Conservation (phyloP, 2,888 invertebrate genomes). For the Netelia melanura region DNA sequence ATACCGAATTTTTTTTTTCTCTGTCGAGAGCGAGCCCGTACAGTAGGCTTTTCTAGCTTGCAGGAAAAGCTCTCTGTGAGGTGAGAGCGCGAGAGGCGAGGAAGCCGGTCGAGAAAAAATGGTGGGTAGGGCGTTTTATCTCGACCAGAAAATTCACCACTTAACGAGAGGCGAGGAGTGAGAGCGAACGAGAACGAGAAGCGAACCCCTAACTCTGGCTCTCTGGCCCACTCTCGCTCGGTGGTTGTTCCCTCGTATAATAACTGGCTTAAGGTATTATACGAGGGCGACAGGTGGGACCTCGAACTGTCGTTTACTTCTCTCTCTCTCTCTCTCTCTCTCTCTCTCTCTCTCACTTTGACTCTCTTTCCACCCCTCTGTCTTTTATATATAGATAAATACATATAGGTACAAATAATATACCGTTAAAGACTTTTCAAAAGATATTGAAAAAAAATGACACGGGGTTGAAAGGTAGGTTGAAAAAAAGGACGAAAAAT, state of each 20-base stretch:
- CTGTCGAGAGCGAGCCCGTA: background rate
- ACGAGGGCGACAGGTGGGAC: constrained; percentile 75
- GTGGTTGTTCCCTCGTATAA: constrained; percentile 65
- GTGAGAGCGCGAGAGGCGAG: background rate
- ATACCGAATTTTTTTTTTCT: constrained; percentile 12
- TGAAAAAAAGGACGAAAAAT: too few species aligned
- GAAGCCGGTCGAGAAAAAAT: constrained; percentile 20
- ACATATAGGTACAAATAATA: too few species aligned
- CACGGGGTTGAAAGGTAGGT: too few species aligned
- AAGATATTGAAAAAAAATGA: too few species aligned
- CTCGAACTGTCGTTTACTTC: constrained; percentile 73
- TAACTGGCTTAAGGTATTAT: constrained; percentile 79
- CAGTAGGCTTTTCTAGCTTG: constrained; percentile 34
- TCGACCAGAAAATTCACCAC: constrained; percentile 65
- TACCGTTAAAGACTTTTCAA: too few species aligned
- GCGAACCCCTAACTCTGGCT: background rate
- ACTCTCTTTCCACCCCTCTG: too few species aligned
- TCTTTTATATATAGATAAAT: too few species aligned
- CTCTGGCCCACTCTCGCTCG: constrained; percentile 26
- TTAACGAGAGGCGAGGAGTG: constrained; percentile 48
- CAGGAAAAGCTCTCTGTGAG: constrained; percentile 11
- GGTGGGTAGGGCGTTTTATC: constrained; percentile 56
- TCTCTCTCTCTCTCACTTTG: background rate
- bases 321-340: constrained; percentile 52
- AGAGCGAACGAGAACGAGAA: constrained; percentile 16